Evolutionary conservation across 2,888 invertebrate genomes (phyloP).

Genomic region (Spatulosminthurus flaviceps): DNA sequence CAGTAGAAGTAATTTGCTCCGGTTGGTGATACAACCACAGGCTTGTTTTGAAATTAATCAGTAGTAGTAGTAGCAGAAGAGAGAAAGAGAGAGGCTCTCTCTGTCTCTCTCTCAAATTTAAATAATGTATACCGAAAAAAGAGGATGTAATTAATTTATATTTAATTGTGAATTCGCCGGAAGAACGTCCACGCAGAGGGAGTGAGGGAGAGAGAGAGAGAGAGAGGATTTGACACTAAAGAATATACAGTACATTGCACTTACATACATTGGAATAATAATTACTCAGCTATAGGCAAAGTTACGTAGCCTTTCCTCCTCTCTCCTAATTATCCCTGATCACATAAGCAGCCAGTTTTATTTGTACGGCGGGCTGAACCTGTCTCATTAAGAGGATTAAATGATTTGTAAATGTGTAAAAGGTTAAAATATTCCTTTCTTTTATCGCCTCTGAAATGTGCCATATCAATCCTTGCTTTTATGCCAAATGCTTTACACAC

Average conservation of each 20-base stretch:
- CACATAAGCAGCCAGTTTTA: background rate
- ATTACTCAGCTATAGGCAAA: no score
- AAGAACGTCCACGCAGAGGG: background rate
- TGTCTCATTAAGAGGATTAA: slow-evolving; percentile 23
- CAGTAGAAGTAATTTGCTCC: no score
- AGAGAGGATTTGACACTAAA: no score
- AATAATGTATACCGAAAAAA: background rate
- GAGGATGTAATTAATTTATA: slow-evolving; percentile 22
- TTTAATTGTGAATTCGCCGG: slow-evolving; percentile 11
- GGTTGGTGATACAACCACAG: no score
- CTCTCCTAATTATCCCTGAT: background rate
- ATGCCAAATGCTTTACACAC: no score
- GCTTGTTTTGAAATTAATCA: slow-evolving; percentile 4
- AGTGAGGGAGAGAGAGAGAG: no score
- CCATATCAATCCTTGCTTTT: no score
- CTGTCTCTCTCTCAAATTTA: background rate
- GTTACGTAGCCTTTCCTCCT: background rate
- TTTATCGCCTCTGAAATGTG: background rate
- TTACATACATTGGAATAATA: no score
- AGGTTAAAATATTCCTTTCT: background rate
- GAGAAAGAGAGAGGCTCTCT: no score
- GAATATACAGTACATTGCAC: no score
- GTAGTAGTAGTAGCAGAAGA: no score
- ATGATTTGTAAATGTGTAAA: slow-evolving; percentile 12
- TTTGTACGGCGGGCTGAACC: slow-evolving; percentile 19